Evolutionary conservation across 2,888 invertebrate genomes (phyloP), one percentile per base, ranked within the genome.

Genomic region (Agriopis leucophaearia): DNA sequence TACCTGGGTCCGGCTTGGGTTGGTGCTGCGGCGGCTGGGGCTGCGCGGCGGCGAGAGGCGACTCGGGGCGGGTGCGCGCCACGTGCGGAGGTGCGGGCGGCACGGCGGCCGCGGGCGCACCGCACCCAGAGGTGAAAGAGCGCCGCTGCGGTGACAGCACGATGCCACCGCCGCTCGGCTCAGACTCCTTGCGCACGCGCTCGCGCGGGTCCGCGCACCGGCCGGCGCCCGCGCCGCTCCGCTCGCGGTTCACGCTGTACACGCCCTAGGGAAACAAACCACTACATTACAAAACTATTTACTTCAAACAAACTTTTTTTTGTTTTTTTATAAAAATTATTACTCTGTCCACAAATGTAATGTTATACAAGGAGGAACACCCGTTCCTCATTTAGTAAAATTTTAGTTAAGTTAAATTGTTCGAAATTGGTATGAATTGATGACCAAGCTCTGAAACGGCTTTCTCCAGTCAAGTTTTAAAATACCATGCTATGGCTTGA

Each of bases 121-220:
- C 97, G 90, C 98, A 98, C 65, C 98, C 98, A 13, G 97, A 96
- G 79, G 97, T 97, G 92, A 98, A 98, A 80, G 97, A 97, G 74
- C 97, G 95, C 12, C 98, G 95, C 88, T 98, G 98, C 60, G 98
- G 98, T 76, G 97, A 97, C 79, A 98, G 92, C 76, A 98, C 96
- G 77, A 98, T 97, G 59, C 97, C 97, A 67, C 87, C 86, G 61
- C 81, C 87, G 74, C 84, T 86, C 40, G 89, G 81, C 87, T 97
- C 97, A 85, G 96, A 96, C 88, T 97, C 97, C 87, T 97, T 97
- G 74, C 97, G 96, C 59, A 97, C 94, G 57, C 97, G 95, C 85
- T 97, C 97, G 71, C 96, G 95, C 6, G 96, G 96, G 86, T 97
- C 97, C 48, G 91, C 93, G 10, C 95, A 94, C 13, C 96, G 95